Evolutionary conservation across 2,113 vertebrate genomes (phyloP).

Genomic region (Suricata suricatta): DNA sequence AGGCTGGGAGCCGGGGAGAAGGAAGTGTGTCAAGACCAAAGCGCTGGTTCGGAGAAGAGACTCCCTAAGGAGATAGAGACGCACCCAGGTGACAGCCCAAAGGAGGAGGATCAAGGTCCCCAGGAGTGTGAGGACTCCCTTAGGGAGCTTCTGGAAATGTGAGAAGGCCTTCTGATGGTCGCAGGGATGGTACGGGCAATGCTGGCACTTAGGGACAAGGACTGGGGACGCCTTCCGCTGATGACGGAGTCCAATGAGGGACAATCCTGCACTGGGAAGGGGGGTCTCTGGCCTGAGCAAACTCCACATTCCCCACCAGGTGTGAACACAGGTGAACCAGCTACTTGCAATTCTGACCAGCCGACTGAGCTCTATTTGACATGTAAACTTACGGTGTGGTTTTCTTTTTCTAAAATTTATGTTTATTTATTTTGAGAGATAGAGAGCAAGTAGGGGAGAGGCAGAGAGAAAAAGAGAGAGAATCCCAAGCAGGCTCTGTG

Average conservation of each 20-base stretch:
- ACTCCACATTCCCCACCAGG: not conserved
- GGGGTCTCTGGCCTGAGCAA: no score
- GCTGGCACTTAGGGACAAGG: not conserved
- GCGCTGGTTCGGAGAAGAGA: not conserved
- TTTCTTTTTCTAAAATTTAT: no score
- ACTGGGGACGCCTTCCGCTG: not conserved
- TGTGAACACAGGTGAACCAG: not conserved
- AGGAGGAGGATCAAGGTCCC: not conserved
- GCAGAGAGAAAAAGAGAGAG: no score
- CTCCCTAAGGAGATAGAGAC: not conserved
- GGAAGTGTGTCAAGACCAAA: not conserved
- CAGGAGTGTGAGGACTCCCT: not conserved
- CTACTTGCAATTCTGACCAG: not conserved
- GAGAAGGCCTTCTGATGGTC: not conserved
- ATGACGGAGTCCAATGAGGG: not conserved
- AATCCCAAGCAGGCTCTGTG: no score
- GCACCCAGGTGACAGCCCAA: not conserved
- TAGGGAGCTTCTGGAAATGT: not conserved
- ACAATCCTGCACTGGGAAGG: fast-evolving
- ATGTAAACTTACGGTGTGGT: not conserved
- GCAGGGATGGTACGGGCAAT: not conserved
- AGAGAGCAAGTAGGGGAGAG: no score
- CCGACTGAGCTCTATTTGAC: not conserved
- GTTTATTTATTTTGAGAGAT: no score
- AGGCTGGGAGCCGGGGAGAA: not conserved